These are phyloP conservation scores for Spondyliosoma cantharus DNA, from an alignment of 2,797 vertebrate species.

Conservation along the genomic window DNA sequence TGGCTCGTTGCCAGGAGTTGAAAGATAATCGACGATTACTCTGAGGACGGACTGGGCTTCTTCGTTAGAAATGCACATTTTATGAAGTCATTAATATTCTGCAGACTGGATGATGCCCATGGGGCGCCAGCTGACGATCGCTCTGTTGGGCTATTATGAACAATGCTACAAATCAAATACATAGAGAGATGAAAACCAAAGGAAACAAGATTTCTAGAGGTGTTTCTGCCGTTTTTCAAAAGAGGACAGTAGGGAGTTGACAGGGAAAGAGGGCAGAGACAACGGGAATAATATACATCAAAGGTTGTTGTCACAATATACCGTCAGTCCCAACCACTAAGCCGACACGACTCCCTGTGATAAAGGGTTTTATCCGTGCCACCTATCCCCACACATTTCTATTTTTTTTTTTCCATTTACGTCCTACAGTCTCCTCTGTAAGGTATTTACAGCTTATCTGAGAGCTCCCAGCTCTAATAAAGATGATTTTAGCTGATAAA, in stretches of 20 bases:
- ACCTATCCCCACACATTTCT: not conserved
- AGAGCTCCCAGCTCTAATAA: slow-evolving; percentile 56
- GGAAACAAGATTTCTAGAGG: too few relatives aligned
- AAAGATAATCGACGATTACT: too few relatives aligned
- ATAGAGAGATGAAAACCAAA: not conserved
- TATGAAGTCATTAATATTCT: too few relatives aligned
- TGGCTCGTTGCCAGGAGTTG: too few relatives aligned
- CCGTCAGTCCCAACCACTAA: not conserved
- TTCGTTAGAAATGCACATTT: too few relatives aligned
- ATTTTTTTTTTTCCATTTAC: not conserved
- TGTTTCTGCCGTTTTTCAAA: not conserved
- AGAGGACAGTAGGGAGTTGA: not conserved
- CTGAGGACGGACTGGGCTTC: too few relatives aligned
- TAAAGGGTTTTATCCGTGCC: slow-evolving; percentile 1
- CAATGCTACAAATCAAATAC: not conserved
- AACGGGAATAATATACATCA: not conserved
- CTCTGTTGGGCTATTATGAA: too few relatives aligned
- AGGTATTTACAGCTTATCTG: slow-evolving; percentile 50
- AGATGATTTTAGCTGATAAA: slow-evolving; percentile 50
- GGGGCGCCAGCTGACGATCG: too few relatives aligned
- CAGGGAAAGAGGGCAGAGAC: not conserved
- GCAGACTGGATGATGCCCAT: too few relatives aligned
- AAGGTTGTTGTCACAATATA: not conserved
- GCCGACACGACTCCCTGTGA: not conserved
- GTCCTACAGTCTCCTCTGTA: not conserved